phyloP scores from a whole-genome alignment of 1,140 invertebrate species.

The Theocolax elegans region DNA sequence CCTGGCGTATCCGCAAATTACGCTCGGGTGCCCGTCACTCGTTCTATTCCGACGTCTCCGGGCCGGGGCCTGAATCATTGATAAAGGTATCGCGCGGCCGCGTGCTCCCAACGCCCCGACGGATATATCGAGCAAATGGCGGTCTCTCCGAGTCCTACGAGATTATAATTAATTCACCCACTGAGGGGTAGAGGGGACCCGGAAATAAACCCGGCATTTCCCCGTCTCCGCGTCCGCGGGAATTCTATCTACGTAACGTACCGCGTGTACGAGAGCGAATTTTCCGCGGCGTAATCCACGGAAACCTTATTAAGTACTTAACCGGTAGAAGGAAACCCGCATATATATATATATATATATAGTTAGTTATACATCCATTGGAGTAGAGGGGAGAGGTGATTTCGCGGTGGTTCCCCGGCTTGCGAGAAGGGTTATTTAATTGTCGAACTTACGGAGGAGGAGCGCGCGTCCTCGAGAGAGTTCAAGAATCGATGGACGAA shows the following conservation, averaged over 20 bases:
- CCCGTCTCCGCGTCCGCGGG: too few species aligned
- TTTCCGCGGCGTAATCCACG: too few species aligned
- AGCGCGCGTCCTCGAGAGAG: background rate
- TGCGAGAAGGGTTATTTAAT: slow-evolving; percentile 34
- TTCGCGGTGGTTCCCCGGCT: too few species aligned
- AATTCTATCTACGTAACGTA: too few species aligned
- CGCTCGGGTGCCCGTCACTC: background rate
- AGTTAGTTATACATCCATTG: too few species aligned
- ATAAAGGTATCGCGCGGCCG: slow-evolving; percentile 19
- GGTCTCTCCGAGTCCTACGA: background rate
- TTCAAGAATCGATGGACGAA: slow-evolving; percentile 2
- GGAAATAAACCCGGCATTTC: too few species aligned
- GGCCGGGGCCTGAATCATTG: slow-evolving; percentile 26
- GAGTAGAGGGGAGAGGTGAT: too few species aligned
- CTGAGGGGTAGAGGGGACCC: background rate
- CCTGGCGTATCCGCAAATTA: slow-evolving; percentile 2
- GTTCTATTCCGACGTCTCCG: background rate
- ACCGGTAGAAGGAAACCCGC: too few species aligned
- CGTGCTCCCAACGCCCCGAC: background rate
- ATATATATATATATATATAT: too few species aligned
- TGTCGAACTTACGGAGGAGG: slow-evolving; percentile 14
- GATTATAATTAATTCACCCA: too few species aligned
- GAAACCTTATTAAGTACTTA: too few species aligned
- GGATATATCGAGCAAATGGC: background rate
- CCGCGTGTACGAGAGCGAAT: too few species aligned